phyloP scores from a whole-genome alignment of 2,888 invertebrate species.

The Pocota personata region DNA sequence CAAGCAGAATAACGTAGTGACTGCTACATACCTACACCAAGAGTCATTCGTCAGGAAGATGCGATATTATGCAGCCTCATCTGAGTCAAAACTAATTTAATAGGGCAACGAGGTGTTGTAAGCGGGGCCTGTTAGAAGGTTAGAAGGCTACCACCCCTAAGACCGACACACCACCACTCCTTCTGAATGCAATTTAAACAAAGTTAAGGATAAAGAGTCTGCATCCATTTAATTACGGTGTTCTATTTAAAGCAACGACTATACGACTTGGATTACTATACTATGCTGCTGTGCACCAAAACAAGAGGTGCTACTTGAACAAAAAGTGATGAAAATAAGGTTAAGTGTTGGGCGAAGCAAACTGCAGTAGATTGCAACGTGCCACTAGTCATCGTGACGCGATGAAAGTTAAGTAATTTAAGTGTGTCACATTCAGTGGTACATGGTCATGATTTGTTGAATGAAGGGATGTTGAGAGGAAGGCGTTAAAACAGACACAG shows the following conservation, averaged over 20 bases:
- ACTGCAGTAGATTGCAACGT: slow-evolving; percentile 53
- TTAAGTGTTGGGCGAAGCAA: slow-evolving; percentile 57
- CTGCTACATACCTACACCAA: not conserved
- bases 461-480: not conserved
- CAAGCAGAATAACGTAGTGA: not conserved
- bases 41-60: slow-evolving; percentile 37
- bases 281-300: slow-evolving; percentile 44
- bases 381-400: slow-evolving; percentile 45
- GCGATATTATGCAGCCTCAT: slow-evolving; percentile 47
- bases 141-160: not conserved
- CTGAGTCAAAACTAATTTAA: slow-evolving; percentile 53
- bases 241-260: slow-evolving; percentile 61
- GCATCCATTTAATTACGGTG: slow-evolving; percentile 65
- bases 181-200: slow-evolving; percentile 61
- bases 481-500: not conserved
- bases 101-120: slow-evolving; percentile 33
- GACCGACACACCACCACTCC: slow-evolving; percentile 35
- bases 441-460: slow-evolving; percentile 68
- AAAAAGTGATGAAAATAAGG: slow-evolving; percentile 64
- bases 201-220: slow-evolving; percentile 69
- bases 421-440: slow-evolving; percentile 64
- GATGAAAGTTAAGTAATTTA: slow-evolving; percentile 66
- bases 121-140: not conserved
- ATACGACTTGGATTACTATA: slow-evolving; percentile 49
- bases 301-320: slow-evolving; percentile 64